Evolutionary conservation across 2,888 invertebrate species (phyloP), one percentile per base, ranked within the genome.

Genomic region (Leucophenga montana): DNA sequence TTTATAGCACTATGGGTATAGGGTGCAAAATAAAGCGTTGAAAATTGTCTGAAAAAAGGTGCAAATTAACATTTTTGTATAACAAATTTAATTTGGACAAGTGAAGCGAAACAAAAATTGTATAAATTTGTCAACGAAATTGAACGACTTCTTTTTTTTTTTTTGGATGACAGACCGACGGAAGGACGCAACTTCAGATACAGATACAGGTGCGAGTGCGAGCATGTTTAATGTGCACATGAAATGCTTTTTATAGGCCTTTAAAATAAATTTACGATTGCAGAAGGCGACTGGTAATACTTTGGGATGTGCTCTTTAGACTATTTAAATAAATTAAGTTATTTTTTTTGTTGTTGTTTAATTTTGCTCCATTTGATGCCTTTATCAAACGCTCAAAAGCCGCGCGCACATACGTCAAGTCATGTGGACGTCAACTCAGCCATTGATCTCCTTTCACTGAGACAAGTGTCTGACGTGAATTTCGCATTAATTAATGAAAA

Each of bases 51-150:
- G 20, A 44, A 53, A 44, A 66, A 27, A 67, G 33, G 68, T 11
- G 11, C 67, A 75, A 76, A 80, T 75, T 73, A 74, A 70, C 75
- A 78, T 76, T 75, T 76, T 76, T 76, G 71, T 74, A 64, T 76
- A 74, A 73, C 77, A 77, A 80, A 82, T 82, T 80, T 71, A 64
- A 80, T 74, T 78, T 78, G 67, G 71, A 71, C 75, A 78, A 74
- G 67, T 74, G 59, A 73, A 71, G 68, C 68, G 73, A 71, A 68
- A 61, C 73, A 72, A 75, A 73, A 78, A 69, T 71, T 75, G 72
- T 73, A 75, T 77, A 75, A 73, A 80, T 73, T 78, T 73, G 22
- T 54, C 69, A 72, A 64, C 57, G 64, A 62, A 27, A n/a, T 48
- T 22, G 4, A 8, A 33, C 39, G 11, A 39, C 39, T 39, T 39